Conservation (phyloP, 2,113 vertebrate species). For the Macquaria ambigua region DNA sequence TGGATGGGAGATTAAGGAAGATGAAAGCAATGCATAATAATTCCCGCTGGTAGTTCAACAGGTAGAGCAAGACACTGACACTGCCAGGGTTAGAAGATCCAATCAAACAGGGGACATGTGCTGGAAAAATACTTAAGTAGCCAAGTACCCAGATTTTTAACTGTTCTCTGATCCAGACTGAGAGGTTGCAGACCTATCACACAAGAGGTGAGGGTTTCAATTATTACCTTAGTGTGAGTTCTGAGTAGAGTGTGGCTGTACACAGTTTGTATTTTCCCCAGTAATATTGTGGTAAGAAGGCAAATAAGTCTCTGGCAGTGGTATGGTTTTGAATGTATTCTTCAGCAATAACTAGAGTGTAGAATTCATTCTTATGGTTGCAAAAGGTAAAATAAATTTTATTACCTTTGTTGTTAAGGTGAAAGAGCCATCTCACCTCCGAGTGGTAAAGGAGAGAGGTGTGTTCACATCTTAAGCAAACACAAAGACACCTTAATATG, state of each 20-base stretch:
- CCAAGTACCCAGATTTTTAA: neutral
- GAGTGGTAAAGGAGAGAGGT: neutral
- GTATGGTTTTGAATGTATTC: neutral
- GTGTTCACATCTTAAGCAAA: neutral
- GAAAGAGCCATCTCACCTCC: conserved; percentile 7
- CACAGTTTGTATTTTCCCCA: neutral
- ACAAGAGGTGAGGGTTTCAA: neutral
- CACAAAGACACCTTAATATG: neutral
- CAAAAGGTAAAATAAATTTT: neutral
- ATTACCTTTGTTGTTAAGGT: conserved; percentile 1
- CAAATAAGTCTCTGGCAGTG: neutral
- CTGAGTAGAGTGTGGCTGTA: neutral
- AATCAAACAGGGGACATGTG: neutral
- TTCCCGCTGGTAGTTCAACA: conserved; percentile 7
- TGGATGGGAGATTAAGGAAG: conserved; percentile 30
- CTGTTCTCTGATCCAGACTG: neutral
- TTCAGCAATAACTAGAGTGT: neutral
- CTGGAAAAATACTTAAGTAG: neutral
- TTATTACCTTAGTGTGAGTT: neutral
- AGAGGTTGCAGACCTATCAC: neutral
- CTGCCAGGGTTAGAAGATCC: conserved; percentile 1
- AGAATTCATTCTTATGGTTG: neutral
- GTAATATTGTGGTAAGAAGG: neutral
- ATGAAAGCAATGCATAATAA: conserved; percentile 35
- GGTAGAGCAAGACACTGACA: neutral